These are phyloP conservation scores for Microtus pennsylvanicus DNA, from an alignment of 2,113 vertebrate species.

Conservation along the genomic window DNA sequence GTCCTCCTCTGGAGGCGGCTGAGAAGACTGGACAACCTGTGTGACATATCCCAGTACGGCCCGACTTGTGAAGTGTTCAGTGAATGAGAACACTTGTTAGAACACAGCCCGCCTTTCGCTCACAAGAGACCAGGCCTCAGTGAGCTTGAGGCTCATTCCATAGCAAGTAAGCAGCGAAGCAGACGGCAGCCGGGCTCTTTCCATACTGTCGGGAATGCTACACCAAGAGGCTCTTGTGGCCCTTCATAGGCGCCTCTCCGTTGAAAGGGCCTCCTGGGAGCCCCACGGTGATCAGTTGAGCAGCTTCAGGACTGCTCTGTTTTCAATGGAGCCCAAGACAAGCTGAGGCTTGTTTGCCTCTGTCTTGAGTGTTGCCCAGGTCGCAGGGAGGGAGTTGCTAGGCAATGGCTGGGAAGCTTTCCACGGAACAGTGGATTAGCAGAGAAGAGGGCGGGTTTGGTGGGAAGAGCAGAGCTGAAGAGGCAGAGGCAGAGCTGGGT, in stretches of 20 bases:
- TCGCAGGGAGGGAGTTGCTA: slow-evolving; percentile 70
- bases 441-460: slow-evolving; percentile 73
- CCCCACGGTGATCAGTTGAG: background rate
- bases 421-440: slow-evolving; percentile 45
- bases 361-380: slow-evolving; percentile 69
- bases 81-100: background rate
- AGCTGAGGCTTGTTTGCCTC: slow-evolving; percentile 77
- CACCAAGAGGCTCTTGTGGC: background rate
- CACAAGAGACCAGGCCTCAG: background rate
- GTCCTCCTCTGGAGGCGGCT: background rate
- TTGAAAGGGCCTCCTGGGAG: background rate
- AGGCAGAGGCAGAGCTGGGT: slow-evolving; percentile 8
- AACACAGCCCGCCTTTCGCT: background rate
- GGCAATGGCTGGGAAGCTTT: slow-evolving; percentile 61
- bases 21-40: fast-evolving
- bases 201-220: background rate
- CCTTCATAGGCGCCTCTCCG: background rate
- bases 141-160: background rate
- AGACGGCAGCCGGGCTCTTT: background rate
- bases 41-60: fast-evolving
- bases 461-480: background rate
- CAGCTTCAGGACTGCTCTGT: background rate
- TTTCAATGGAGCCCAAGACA: slow-evolving; percentile 27
- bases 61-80: fast-evolving
- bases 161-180: fast-evolving